Percentiles rank a stretch among this genome's conserved stretches.
Evolutionary conservation across 2,797 vertebrate genomes (phyloP).

Genomic region (Poecilia gillii): DNA sequence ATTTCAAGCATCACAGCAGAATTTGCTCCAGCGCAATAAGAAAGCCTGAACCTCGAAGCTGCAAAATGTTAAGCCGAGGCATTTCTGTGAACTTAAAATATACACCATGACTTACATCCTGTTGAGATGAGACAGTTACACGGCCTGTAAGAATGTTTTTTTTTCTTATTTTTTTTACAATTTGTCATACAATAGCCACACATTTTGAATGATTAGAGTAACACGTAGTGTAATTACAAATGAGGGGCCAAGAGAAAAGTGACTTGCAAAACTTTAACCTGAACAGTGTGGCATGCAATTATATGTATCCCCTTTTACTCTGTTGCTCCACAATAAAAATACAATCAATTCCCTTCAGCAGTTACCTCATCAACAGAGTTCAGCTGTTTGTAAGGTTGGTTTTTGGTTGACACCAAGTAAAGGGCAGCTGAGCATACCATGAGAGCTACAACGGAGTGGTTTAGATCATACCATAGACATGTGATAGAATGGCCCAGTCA

Average conservation of each 20-base stretch:
- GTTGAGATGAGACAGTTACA: slow-evolving; percentile 33
- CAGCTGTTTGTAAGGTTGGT: background rate
- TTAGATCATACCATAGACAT: background rate
- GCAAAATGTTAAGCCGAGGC: slow-evolving; percentile 47
- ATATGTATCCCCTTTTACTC: background rate
- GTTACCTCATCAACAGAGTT: background rate
- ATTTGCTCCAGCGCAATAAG: slow-evolving; percentile 72
- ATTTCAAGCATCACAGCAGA: slow-evolving; percentile 78
- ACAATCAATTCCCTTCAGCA: background rate
- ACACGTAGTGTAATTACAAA: background rate
- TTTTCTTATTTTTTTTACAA: background rate
- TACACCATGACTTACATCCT: slow-evolving; percentile 36
- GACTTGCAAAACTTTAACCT: background rate
- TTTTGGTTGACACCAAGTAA: background rate
- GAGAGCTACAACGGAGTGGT: background rate
- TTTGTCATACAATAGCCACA: background rate
- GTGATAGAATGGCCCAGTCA: background rate
- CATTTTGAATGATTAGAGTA: background rate
- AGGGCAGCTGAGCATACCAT: background rate
- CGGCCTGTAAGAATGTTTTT: background rate
- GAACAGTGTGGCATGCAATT: background rate
- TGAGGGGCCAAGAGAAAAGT: no score
- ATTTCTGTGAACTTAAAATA: slow-evolving; percentile 59
- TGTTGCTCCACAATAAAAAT: background rate
- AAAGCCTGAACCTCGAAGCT: slow-evolving; percentile 57